These are phyloP conservation scores for Melinaea marsaeus DNA, from an alignment of 2,888 invertebrate genomes.

Conservation along the genomic window DNA sequence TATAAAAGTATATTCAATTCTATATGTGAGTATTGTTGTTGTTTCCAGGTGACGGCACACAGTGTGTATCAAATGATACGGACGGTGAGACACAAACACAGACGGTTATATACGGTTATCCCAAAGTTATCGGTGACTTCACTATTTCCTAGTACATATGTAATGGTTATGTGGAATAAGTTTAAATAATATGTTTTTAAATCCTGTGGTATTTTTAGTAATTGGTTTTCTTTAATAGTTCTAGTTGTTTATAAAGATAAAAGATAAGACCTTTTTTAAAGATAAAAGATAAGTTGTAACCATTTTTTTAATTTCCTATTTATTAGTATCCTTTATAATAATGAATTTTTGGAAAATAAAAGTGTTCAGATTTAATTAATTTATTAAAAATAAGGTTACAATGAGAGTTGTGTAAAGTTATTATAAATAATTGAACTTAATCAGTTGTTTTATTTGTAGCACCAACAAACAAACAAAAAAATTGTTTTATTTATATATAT, in stretches of 20 bases:
- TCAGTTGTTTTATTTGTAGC: not conserved
- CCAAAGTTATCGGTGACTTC: slow-evolving; percentile 58
- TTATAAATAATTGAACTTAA: not conserved
- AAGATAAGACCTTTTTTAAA: too few relatives aligned
- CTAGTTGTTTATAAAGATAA: too few relatives aligned
- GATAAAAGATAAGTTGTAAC: too few relatives aligned
- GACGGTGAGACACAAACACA: slow-evolving; percentile 54
- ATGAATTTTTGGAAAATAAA: too few relatives aligned
- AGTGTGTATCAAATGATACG: slow-evolving; percentile 47
- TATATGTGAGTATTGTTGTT: too few relatives aligned
- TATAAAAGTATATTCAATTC: not conserved
- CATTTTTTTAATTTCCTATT: too few relatives aligned
- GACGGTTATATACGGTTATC: slow-evolving; percentile 60
- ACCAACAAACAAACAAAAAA: not conserved
- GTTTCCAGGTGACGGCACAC: slow-evolving; percentile 40
- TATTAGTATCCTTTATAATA: too few relatives aligned
- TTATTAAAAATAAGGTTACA: not conserved
- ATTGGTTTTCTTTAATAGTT: too few relatives aligned
- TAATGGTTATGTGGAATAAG: too few relatives aligned
- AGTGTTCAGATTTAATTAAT: not conserved
- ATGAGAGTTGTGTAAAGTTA: too few relatives aligned
- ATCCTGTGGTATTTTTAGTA: too few relatives aligned
- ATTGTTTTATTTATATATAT: not conserved
- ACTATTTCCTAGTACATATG: slow-evolving; percentile 18
- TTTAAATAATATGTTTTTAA: too few relatives aligned